Conservation (phyloP, 2,797 vertebrate genomes). For the Cyclura pinguis region DNA sequence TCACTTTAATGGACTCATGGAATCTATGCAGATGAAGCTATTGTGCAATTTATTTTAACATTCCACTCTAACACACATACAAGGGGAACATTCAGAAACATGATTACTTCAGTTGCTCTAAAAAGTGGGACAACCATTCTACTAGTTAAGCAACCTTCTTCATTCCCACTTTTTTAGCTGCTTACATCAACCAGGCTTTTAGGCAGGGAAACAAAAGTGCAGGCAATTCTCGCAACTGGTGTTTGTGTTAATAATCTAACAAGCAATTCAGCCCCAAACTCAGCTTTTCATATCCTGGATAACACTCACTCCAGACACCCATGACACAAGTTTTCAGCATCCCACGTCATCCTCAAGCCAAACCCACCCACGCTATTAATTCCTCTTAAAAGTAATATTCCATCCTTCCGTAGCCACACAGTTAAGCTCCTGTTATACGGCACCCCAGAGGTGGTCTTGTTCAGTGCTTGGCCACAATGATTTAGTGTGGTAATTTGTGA, state of each 20-base stretch:
- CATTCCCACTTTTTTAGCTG: neutral
- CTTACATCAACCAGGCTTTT: neutral
- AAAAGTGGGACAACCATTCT: neutral
- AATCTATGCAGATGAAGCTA: neutral
- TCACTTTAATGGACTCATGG: neutral
- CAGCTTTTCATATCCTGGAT: neutral
- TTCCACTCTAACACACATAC: neutral
- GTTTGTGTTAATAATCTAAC: neutral
- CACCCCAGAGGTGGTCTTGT: neutral
- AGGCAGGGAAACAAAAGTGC: neutral
- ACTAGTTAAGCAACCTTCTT: neutral
- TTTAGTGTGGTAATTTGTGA: slow-evolving; percentile 33
- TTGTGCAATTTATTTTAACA: neutral
- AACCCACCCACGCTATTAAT: neutral
- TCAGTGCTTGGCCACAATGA: slow-evolving; percentile 19
- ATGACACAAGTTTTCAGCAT: neutral
- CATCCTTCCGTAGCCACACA: neutral
- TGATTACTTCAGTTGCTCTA: neutral
- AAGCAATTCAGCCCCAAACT: neutral
- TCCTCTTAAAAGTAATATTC: neutral
- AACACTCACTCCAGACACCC: neutral
- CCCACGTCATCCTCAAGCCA: neutral
- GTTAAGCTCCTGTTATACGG: slow-evolving; percentile 4
- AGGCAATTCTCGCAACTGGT: neutral
- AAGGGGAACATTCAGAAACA: neutral